Conservation (phyloP, 2,888 invertebrate species). For the Alentia gelatinosa region DNA sequence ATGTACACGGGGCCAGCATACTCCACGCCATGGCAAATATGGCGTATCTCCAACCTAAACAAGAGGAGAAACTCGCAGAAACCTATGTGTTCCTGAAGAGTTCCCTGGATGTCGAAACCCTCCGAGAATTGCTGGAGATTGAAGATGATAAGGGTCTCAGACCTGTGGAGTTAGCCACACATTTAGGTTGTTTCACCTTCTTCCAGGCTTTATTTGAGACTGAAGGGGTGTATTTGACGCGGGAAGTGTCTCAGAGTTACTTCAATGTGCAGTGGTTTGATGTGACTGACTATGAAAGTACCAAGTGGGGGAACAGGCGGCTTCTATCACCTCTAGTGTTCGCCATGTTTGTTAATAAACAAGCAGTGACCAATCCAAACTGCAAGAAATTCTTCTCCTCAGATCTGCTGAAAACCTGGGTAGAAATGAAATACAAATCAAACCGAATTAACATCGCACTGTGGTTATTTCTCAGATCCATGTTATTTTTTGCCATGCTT, state of each 20-base stretch:
- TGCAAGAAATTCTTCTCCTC: background rate
- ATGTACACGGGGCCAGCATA: conserved; percentile 34
- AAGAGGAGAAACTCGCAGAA: background rate
- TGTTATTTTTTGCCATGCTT: background rate
- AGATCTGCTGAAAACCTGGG: background rate
- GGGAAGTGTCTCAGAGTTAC: conserved; percentile 27
- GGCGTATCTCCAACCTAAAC: background rate
- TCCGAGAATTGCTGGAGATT: background rate
- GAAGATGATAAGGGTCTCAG: conserved; percentile 49
- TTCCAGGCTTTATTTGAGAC: conserved; percentile 55
- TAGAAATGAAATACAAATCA: background rate
- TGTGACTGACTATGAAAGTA: conserved; percentile 55
- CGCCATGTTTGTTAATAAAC: conserved; percentile 8
- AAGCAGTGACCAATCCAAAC: background rate
- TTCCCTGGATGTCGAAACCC: background rate
- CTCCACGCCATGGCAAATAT: conserved; percentile 50
- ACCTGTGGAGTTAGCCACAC: conserved; percentile 57
- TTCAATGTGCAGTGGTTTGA: conserved; percentile 55
- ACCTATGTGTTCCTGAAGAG: conserved; percentile 24
- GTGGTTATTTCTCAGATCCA: background rate
- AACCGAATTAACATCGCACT: background rate
- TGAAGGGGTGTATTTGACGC: conserved; percentile 46
- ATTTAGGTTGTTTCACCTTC: conserved; percentile 13
- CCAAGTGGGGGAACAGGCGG: conserved; percentile 28
- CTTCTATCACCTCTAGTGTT: conserved; percentile 31